Evolutionary conservation across 92 coral and sea anemone species (phyloP).

Genomic region (Porites divaricata): DNA sequence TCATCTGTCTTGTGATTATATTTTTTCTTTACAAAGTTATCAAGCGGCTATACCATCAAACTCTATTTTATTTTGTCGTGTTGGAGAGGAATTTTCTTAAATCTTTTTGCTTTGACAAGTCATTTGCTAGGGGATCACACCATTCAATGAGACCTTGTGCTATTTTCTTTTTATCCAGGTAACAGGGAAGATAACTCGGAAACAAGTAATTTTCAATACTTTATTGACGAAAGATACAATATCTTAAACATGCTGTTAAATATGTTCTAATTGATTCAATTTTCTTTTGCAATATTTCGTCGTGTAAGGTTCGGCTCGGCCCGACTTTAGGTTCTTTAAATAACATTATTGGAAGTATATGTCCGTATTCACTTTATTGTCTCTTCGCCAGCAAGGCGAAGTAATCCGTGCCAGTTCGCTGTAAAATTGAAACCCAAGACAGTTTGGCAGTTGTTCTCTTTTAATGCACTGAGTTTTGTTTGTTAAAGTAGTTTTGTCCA

Average conservation of each 20-base stretch:
- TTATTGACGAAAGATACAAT: background rate
- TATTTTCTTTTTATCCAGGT: background rate
- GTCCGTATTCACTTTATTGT: background rate
- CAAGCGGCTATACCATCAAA: constrained; percentile 65
- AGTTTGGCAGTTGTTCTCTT: background rate
- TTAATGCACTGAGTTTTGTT: no score
- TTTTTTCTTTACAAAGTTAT: constrained; percentile 55
- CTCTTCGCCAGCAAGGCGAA: background rate
- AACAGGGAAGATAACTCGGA: background rate
- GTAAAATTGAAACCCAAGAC: background rate
- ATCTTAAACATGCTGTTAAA: background rate
- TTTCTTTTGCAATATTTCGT: background rate
- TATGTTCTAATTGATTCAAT: background rate
- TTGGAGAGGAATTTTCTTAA: no score
- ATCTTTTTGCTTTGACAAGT: no score
- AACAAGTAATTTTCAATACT: background rate
- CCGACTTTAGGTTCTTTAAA: no score
- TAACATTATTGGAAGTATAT: no score
- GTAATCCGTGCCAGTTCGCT: background rate
- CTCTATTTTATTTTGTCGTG: background rate
- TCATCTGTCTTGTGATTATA: constrained; percentile 62
- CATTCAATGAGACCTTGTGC: no score
- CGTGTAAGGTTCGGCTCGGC: no score
- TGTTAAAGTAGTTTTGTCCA: background rate
- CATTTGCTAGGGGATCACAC: no score